These are phyloP conservation scores for Erannis defoliaria DNA, from an alignment of 2,888 invertebrate genomes.

Conservation along the genomic window DNA sequence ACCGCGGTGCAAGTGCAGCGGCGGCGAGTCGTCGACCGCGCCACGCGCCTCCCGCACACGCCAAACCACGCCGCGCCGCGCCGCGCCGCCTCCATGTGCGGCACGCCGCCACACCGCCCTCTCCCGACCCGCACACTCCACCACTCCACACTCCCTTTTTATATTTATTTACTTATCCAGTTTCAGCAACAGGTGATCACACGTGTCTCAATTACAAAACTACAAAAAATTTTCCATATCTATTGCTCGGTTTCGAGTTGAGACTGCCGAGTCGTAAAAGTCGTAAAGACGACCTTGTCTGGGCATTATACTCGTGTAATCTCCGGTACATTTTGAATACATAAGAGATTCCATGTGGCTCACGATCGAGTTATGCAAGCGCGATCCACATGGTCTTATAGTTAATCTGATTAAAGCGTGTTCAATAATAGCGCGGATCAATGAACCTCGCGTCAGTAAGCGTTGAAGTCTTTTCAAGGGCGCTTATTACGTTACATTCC, in stretches of 20 bases:
- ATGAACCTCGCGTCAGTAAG: slow-evolving; percentile 71
- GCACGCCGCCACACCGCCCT: background rate
- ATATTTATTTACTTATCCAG: slow-evolving; percentile 21
- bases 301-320: slow-evolving; percentile 3
- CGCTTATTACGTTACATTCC: slow-evolving; percentile 68
- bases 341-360: slow-evolving; percentile 10
- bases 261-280: slow-evolving; percentile 3
- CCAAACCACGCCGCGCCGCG: slow-evolving; percentile 38
- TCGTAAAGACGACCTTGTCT: slow-evolving; percentile 12
- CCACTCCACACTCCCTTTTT: slow-evolving; percentile 18
- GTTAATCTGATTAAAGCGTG: slow-evolving; percentile 59
- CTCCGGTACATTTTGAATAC: slow-evolving; percentile 13
- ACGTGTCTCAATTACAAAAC: slow-evolving; percentile 13
- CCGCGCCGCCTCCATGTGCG: background rate
- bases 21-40: slow-evolving; percentile 53
- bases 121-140: background rate
- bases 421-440: slow-evolving; percentile 64
- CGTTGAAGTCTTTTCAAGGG: slow-evolving; percentile 85
- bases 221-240: background rate
- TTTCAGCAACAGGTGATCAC: slow-evolving; percentile 32
- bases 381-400: slow-evolving; percentile 40
- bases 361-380: slow-evolving; percentile 29
- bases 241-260: background rate
- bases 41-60: slow-evolving; percentile 59
- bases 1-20: slow-evolving; percentile 67